Evolutionary conservation across 92 coral and sea anemone species (phyloP).

Genomic region (Ricordea florida): DNA sequence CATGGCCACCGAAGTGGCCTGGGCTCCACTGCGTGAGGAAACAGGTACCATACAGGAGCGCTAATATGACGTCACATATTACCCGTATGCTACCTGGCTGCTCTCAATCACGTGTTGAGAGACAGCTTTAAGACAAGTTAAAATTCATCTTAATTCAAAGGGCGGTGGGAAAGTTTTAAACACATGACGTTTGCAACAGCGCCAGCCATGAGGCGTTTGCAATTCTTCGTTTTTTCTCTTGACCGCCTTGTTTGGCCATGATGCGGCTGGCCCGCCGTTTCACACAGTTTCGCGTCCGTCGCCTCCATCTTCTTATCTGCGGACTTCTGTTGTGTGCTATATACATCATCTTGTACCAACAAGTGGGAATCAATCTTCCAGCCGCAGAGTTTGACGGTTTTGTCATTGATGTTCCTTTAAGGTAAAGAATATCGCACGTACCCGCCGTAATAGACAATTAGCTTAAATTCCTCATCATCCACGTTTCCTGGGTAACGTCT

Average conservation of each 20-base stretch:
- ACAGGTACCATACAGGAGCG: conserved; percentile 12
- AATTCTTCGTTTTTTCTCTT: background rate
- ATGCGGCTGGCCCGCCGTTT: background rate
- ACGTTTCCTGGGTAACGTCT: too few species aligned
- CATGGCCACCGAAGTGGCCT: too few species aligned
- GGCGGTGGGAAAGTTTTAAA: background rate
- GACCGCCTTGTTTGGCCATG: background rate
- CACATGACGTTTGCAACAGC: background rate
- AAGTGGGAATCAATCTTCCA: conserved; percentile 12
- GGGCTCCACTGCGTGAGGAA: too few species aligned
- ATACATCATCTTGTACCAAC: conserved; percentile 19
- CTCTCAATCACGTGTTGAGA: conserved; percentile 16
- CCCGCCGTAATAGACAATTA: too few species aligned
- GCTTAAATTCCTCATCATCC: too few species aligned
- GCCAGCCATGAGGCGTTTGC: background rate
- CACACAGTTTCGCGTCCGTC: conserved; percentile 15
- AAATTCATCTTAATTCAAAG: background rate
- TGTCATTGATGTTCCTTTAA: background rate
- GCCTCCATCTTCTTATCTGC: conserved; percentile 13
- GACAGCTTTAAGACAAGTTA: background rate
- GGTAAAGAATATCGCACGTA: too few species aligned
- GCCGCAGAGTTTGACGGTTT: background rate
- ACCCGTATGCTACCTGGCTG: conserved; percentile 42
- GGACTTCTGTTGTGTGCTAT: conserved; percentile 19
- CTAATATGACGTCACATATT: background rate